Conservation (phyloP, 2,888 invertebrate species). For the Tridacna gigas region DNA sequence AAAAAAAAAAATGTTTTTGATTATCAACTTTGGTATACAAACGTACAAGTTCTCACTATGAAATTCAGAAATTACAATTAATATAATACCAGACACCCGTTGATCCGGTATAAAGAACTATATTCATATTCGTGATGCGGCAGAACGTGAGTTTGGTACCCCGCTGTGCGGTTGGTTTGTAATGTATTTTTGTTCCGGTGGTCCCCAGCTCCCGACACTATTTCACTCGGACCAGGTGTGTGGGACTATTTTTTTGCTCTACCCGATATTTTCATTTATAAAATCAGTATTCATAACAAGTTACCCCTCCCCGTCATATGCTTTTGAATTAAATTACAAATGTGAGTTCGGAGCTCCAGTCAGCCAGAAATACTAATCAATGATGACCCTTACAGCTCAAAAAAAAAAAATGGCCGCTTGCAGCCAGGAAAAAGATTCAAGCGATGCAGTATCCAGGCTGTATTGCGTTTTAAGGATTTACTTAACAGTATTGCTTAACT, state of each 20-base stretch:
- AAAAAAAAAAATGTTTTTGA: conserved; percentile 59
- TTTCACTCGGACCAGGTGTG: conserved; percentile 57
- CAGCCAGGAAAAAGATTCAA: too few relatives aligned
- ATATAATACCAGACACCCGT: conserved; percentile 52
- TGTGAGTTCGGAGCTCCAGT: not conserved
- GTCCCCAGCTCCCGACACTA: conserved; percentile 44
- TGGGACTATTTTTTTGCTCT: conserved; percentile 31
- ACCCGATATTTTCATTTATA: conserved; percentile 4
- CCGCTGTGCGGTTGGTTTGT: conserved; percentile 37
- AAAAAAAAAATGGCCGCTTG: too few relatives aligned
- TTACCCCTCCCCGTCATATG: conserved; percentile 25
- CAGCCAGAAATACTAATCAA: conserved; percentile 24
- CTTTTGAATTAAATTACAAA: conserved; percentile 28
- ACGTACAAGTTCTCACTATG: conserved; percentile 55
- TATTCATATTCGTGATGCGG: conserved; percentile 48
- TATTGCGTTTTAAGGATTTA: too few relatives aligned
- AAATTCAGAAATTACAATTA: conserved; percentile 56
- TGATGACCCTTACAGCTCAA: not conserved
- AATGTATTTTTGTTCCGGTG: conserved; percentile 55
- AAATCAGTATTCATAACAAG: conserved; percentile 24
- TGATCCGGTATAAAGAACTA: conserved; percentile 40
- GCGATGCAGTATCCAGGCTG: too few relatives aligned
- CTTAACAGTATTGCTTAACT: too few relatives aligned
- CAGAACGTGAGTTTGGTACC: conserved; percentile 34
- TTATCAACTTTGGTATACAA: conserved; percentile 52